Conservation (phyloP, 2,888 invertebrate species). For the Nipponacmea schrenckii region DNA sequence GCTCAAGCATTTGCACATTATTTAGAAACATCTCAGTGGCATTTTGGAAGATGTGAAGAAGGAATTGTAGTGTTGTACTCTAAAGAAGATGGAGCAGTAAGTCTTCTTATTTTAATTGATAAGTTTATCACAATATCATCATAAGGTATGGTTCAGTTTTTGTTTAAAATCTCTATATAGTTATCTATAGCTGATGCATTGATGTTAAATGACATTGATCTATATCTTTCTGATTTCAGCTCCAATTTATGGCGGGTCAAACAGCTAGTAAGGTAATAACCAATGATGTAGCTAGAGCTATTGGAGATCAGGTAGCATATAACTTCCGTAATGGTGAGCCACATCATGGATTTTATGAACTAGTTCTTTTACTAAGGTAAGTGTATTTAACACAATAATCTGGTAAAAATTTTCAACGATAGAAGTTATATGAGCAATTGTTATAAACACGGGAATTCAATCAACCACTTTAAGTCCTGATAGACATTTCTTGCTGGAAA, state of each 20-base stretch:
- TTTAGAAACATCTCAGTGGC: constrained; percentile 27
- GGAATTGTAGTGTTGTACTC: constrained; percentile 35
- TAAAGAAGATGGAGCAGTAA: constrained; percentile 29
- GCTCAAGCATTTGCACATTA: constrained; percentile 30
- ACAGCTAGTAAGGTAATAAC: neutral
- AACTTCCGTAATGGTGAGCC: constrained; percentile 10
- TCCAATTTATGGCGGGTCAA: constrained; percentile 7
- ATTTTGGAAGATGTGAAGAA: constrained; percentile 30
- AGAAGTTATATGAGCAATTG: too few species aligned
- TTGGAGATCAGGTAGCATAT: neutral
- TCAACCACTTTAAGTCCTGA: too few species aligned
- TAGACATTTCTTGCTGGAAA: too few species aligned
- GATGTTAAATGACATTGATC: too few species aligned
- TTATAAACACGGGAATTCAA: too few species aligned
- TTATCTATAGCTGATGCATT: too few species aligned
- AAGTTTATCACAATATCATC: too few species aligned
- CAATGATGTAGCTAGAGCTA: constrained; percentile 2
- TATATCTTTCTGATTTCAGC: neutral
- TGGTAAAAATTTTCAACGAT: too few species aligned
- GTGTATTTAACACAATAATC: neutral
- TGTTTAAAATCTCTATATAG: too few species aligned
- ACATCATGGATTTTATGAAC: constrained; percentile 8
- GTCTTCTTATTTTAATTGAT: too few species aligned
- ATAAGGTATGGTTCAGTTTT: too few species aligned
- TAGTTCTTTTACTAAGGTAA: constrained; percentile 10